These are phyloP conservation scores for Morphnarchus princeps DNA, from an alignment of 2,113 vertebrate species.

Conservation along the genomic window DNA sequence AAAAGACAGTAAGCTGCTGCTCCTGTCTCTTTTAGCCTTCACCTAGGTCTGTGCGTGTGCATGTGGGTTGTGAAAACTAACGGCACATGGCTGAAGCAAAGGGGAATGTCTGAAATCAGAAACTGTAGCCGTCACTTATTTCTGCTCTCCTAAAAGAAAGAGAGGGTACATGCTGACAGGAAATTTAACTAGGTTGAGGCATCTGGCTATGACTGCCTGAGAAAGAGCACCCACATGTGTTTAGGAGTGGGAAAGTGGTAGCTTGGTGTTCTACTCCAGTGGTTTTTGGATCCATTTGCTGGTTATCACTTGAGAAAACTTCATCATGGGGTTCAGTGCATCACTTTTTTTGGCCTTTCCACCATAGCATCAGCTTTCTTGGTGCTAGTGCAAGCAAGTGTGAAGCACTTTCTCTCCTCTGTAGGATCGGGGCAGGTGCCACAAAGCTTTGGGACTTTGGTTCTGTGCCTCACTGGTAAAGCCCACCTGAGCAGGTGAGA, in stretches of 20 bases:
- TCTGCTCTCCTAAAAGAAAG: neutral
- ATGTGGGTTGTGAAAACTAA: neutral
- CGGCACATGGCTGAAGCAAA: fast-evolving
- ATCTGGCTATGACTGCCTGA: neutral
- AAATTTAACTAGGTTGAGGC: neutral
- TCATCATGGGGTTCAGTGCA: neutral
- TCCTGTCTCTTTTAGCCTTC: neutral
- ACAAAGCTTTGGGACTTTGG: neutral
- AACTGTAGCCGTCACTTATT: neutral
- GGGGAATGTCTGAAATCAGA: neutral
- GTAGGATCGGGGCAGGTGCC: neutral
- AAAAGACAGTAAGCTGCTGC: neutral
- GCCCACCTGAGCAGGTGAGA: neutral
- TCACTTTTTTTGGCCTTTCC: neutral
- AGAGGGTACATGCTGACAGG: neutral
- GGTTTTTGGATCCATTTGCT: neutral
- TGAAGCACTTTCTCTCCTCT: neutral
- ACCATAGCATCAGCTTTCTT: neutral
- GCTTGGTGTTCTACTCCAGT: neutral
- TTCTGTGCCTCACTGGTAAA: neutral
- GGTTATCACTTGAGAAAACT: neutral
- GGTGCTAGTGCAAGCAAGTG: neutral
- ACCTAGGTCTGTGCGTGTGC: neutral
- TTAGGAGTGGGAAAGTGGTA: neutral
- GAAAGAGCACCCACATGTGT: neutral